A percentile compares a stretch with the other conserved stretches of the same genome.
Evolutionary conservation across 1,140 invertebrate species (phyloP).

Genomic region (Euwallacea similis): DNA sequence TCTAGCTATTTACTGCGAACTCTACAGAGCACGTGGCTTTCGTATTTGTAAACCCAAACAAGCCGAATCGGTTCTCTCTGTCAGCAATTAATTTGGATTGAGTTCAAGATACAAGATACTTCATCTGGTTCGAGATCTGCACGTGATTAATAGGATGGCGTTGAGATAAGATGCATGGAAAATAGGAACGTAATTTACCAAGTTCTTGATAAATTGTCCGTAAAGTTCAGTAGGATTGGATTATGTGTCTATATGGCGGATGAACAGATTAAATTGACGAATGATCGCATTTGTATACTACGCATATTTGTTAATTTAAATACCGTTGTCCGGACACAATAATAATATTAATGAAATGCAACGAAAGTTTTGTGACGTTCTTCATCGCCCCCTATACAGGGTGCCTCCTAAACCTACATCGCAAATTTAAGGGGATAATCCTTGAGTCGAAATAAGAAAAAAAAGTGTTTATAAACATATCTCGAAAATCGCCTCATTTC

Average conservation of each 20-base stretch:
- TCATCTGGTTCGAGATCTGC: slow-evolving; percentile 21
- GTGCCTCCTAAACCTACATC: no score
- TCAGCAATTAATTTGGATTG: slow-evolving; percentile 17
- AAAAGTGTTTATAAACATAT: no score
- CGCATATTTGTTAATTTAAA: no score
- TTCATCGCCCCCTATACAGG: no score
- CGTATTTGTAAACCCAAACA: not conserved
- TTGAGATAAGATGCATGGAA: slow-evolving; percentile 28
- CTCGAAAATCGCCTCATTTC: no score
- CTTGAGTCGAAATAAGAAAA: no score
- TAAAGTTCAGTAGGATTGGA: slow-evolving; percentile 3
- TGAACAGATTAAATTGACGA: slow-evolving; percentile 12
- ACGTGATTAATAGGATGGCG: slow-evolving; percentile 24
- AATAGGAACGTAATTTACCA: slow-evolving; percentile 27
- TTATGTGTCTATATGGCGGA: slow-evolving; percentile 1
- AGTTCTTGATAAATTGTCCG: slow-evolving; percentile 24
- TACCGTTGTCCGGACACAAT: no score
- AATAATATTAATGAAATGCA: no score
- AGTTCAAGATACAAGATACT: slow-evolving; percentile 8
- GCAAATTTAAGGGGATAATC: no score
- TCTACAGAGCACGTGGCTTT: not conserved
- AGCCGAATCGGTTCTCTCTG: not conserved
- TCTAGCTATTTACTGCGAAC: not conserved
- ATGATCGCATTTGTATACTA: slow-evolving; percentile 1
- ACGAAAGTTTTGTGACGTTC: no score